Evolutionary conservation across 2,113 vertebrate species (phyloP), one percentile per base, ranked within the genome.

Genomic region (Coracopsis vasa): DNA sequence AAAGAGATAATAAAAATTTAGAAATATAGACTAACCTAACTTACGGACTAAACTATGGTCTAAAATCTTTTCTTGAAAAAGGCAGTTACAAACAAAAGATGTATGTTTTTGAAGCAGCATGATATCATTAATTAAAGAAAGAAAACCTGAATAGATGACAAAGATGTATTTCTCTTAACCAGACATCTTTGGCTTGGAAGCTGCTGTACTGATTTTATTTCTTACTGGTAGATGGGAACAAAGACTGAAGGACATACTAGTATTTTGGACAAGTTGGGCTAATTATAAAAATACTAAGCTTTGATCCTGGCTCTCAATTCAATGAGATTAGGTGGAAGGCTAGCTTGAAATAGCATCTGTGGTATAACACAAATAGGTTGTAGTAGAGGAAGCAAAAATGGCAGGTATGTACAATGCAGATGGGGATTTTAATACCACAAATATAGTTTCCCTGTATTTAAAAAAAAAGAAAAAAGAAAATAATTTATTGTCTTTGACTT

Each of bases 401-500:
- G 7, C 72, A 62, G 9, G 42, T 77, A 69, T 19, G 29, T 92
- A 65, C 56, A 85, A 61, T 71, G 60, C 51, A 94, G 88, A 92
- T 58, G 35, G 61, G 28, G 18, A 27, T 78, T 96, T 75, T 65
- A 54, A 94, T 95, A 75, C 60, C 84, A 72, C 62, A 90, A 94
- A 56, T 91, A 61, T 0, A 67, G 41, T 93, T 97, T 93, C 51
- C 86, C 35, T 75, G 45, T 86, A 88, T 94, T 94, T 10, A 88
- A 92, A 95, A 88, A n/a, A 53, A 23, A 9, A 42, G 23, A 61
- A n/a, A 53, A 47, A 44, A 8, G 6, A 39, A 18, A 97, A 93
- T 69, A 75, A 90, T 90, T 95, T 91, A 86, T 97, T 97, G 81
- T 97, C 81, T 92, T 97, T 97, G 75, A 91, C 92, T 97, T 97